Evolutionary conservation across 2,888 invertebrate species (phyloP).

Genomic region (Rotaria socialis): DNA sequence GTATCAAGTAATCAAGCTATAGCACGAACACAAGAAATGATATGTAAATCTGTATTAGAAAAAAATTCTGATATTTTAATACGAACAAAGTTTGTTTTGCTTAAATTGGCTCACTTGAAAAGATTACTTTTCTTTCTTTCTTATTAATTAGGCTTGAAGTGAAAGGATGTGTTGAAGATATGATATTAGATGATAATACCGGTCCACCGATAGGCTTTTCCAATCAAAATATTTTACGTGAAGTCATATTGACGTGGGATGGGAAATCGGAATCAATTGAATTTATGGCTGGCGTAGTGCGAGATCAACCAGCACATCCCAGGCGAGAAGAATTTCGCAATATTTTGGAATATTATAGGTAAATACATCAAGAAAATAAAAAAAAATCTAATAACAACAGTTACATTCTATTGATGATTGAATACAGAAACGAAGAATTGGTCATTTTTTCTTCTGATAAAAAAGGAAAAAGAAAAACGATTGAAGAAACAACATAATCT

Average conservation of each 20-base stretch:
- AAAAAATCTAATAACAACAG: no score
- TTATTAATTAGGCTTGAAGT: not conserved
- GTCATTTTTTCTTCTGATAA: no score
- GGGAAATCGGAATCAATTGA: conserved; percentile 24
- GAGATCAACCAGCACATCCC: conserved; percentile 7
- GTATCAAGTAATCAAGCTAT: conserved; percentile 90
- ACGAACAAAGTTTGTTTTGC: conserved; percentile 70
- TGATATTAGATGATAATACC: not conserved
- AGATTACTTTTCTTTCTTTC: not conserved
- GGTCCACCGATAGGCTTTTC: not conserved
- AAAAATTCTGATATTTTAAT: conserved; percentile 82
- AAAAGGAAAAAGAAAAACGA: no score
- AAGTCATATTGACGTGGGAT: conserved; percentile 29
- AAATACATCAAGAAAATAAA: not conserved
- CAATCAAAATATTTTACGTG: not conserved
- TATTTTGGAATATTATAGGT: conserved; percentile 45
- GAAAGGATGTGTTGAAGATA: conserved; percentile 23
- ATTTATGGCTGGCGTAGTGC: not conserved
- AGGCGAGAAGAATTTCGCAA: conserved; percentile 34
- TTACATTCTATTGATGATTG: no score
- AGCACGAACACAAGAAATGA: conserved; percentile 92
- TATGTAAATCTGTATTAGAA: conserved; percentile 92
- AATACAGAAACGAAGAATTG: no score
- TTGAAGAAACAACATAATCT: no score
- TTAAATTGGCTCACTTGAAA: not conserved